Evolutionary conservation across 1,140 invertebrate species (phyloP), one percentile per base, ranked within the genome.

Genomic region (Oryzaephilus surinamensis): DNA sequence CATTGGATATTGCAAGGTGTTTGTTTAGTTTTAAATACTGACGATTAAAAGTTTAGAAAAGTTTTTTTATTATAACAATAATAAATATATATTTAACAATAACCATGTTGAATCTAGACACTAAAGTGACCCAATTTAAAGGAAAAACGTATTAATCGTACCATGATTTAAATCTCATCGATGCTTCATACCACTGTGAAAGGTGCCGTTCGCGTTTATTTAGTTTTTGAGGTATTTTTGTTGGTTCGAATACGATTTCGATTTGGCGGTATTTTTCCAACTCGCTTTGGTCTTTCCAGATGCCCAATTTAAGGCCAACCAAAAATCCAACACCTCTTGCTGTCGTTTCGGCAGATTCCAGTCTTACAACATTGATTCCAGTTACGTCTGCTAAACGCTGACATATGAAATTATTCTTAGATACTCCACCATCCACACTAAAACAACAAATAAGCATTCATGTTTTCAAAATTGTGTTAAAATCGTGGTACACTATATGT

Each of bases 371-470:
- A 8, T 63, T 54, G 23, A 86, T 55, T 1, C 74, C 73, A 3
- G 79, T 82, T 17, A 92, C 63, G 65, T 95, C 84, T 3, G 89
- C 76, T 31, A 96, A 70, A 16, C 90, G 63, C 64, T 96, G 91
- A 47, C 84, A 76, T 1, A 96, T 66, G 57, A 95, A 96, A 61
- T 94, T 79, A 63, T 94, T 95, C 38, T 77, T 76, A 0, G 88
- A 82, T 11, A 97, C 90, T 16, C 93, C 93, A n/a, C 92, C 93
- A 62, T 94, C 88, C 24, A 89, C 72, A 49, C 91, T 94, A 56
- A 13, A 73, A 50, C 35, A 5, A 21, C n/a, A 38, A 17, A n/a
- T 6, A 38, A 33, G 38, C 12, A 43, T 34, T 36, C 12, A 29
- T 11, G 14, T n/a, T 30, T 30, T 18, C n/a, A n/a, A n/a, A 39